Conservation (phyloP, 2,113 vertebrate genomes). For the Vimba vimba region DNA sequence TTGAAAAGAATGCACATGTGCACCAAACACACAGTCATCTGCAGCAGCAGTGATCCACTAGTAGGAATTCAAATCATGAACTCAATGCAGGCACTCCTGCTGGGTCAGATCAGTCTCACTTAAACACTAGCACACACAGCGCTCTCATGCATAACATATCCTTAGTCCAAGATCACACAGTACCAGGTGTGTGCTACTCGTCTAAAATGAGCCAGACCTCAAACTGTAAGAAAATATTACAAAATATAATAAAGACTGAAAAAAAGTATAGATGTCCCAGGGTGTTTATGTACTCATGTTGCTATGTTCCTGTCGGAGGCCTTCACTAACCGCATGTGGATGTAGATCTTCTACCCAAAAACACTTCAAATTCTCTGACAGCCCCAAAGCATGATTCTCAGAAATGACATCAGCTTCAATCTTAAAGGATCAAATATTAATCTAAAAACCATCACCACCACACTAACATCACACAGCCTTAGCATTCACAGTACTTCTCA, state of each 20-base stretch:
- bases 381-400: conserved; percentile 21
- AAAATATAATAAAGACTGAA: background rate
- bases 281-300: background rate
- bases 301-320: background rate
- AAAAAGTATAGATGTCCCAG: background rate
- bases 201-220: background rate
- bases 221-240: background rate
- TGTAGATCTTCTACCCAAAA: background rate
- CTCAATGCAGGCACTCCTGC: conserved; percentile 50
- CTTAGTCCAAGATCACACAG: background rate
- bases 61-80: conserved; percentile 51
- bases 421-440: conserved; percentile 34
- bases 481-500: background rate
- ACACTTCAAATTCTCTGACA: conserved; percentile 32
- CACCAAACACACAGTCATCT: conserved; percentile 37
- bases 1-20: conserved; percentile 14
- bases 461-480: background rate
- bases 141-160: background rate
- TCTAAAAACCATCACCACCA: background rate
- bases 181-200: background rate
- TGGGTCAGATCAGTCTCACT: conserved; percentile 29
- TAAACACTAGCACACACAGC: background rate
- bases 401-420: conserved; percentile 36
- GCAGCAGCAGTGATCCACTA: conserved; percentile 35
- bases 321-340: background rate